Percentiles rank a stretch among this genome's conserved stretches.
These are phyloP conservation scores for Pemphigus obesinymphae DNA, from an alignment of 1,140 invertebrate species.

Conservation along the genomic window DNA sequence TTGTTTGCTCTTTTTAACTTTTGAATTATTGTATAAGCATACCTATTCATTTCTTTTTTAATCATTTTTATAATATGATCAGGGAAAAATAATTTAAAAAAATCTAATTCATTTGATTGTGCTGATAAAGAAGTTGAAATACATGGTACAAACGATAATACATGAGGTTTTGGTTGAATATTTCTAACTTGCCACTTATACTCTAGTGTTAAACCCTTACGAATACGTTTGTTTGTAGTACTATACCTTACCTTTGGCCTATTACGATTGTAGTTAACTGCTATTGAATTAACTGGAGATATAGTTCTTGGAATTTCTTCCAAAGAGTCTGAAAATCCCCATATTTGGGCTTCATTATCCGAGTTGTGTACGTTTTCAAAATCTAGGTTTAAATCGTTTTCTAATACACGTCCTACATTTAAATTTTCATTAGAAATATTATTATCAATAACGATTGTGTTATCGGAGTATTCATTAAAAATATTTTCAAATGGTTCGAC, in stretches of 20 bases:
- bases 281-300: neutral
- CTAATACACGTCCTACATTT: neutral
- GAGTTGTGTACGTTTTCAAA: neutral
- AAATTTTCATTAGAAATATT: neutral
- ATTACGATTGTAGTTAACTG: neutral
- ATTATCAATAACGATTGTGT: neutral
- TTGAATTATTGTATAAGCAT: neutral
- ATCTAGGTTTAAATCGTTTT: neutral
- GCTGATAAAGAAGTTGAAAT: neutral
- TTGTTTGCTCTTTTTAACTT: neutral
- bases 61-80: neutral
- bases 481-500: neutral
- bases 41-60: neutral
- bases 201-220: neutral
- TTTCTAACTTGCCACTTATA: neutral
- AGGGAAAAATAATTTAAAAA: neutral
- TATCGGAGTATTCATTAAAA: neutral
- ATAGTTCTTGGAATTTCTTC: neutral
- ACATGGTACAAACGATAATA: neutral
- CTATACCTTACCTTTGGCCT: neutral
- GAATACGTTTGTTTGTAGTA: neutral
- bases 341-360: neutral
- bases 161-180: neutral
- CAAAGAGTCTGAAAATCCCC: neutral
- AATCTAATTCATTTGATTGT: neutral